Evolutionary conservation across 2,113 vertebrate species (phyloP), one percentile per base, ranked within the genome.

Genomic region (Pagrus major): DNA sequence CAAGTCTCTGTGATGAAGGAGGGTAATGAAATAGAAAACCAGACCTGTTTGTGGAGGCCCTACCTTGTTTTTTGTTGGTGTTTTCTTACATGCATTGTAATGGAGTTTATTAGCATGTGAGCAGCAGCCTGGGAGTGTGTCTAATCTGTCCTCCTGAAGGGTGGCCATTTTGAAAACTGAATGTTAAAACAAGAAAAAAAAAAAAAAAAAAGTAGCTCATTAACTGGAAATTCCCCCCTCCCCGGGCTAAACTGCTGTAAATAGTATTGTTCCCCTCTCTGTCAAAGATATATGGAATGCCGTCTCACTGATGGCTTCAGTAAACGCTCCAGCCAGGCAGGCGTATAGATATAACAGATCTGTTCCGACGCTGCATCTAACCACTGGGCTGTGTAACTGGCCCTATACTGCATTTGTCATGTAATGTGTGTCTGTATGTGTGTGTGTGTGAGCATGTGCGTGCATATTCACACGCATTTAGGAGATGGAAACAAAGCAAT

Each of bases 211-310:
- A 35, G 67, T 81, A 60, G 20, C 41, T 80, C 74, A 90, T 92
- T 86, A 81, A 82, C 84, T 83, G 59, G 58, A 91, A 90, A 80
- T 46, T n/a, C 61, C 55, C 20, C 25, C 33, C 71, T 71, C 67
- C 52, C 66, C 14, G 37, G 52, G 77, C 78, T 92, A 91, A 90
- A 92, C 89, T 88, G 81, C 89, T 90, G 88, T 89, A 89, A 90
- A 93, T 87, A 88, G 76, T 85, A 89, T 92, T 94, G 89, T 91
- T 92, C 79, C 78, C 66, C 59, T 88, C 72, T 76, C 85, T 81
- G 91, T 93, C 91, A 89, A 90, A 92, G 83, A 93, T 84, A 83
- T 90, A 91, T 92, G 71, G 81, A 80, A 88, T 68, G 88, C 83
- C 76, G 73, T 91, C 89, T 86, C 20, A 42, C 79, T 91, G 92